These are phyloP conservation scores for Dasypus novemcinctus DNA, from an alignment of 2,113 vertebrate genomes.

Conservation along the genomic window DNA sequence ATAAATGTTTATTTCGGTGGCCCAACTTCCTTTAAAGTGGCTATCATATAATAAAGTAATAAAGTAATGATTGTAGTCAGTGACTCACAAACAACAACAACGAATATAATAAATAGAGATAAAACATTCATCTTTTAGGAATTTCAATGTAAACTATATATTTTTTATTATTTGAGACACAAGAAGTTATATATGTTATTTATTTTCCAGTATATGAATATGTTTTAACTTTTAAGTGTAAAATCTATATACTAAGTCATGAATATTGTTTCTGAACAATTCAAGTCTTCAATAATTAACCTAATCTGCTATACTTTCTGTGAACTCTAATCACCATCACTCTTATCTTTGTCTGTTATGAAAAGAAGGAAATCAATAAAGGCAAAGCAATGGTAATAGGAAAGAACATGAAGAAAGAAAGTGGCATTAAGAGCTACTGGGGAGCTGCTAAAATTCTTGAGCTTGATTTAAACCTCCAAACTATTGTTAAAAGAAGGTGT, in stretches of 20 bases:
- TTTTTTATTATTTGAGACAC: neutral
- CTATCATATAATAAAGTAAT: neutral
- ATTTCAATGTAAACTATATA: neutral
- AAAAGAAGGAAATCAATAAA: neutral
- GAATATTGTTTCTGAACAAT: neutral
- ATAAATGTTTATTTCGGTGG: neutral
- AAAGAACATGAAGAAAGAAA: neutral
- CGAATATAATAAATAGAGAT: neutral
- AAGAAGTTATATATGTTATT: neutral
- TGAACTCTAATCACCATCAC: neutral
- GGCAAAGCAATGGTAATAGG: neutral
- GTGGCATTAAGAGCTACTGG: neutral
- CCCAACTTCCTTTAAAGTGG: neutral
- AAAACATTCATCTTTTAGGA: neutral
- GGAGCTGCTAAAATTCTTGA: neutral
- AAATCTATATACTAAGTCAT: neutral
- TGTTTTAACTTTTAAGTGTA: neutral
- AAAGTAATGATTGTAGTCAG: neutral
- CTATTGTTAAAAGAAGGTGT: slow-evolving; percentile 11
- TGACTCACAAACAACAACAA: neutral
- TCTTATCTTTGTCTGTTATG: neutral
- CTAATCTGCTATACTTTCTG: neutral
- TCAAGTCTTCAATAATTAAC: neutral
- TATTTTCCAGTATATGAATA: neutral
- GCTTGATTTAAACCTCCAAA: slow-evolving; percentile 17